Base-by-base conservation (phyloP, 2,797 vertebrate species). In the Anolis apletophallus region DNA sequence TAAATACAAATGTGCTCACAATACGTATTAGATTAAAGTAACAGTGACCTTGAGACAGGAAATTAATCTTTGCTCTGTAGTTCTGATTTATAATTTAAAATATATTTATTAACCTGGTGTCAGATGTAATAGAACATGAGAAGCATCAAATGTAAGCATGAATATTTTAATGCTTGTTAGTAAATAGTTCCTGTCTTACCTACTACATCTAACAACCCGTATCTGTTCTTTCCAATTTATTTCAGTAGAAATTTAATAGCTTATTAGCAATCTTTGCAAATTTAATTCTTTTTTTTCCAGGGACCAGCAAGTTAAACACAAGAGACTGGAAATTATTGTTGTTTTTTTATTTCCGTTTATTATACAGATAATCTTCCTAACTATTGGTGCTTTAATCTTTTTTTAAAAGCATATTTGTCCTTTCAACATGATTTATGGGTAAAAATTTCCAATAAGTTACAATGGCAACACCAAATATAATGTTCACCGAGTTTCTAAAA, bases 71-170 rank as follows among this genome's bases (percentile, higher is more conserved):
- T 73, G 34, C 36, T 81, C 26, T n/a, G 26, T 26, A 78, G 3
- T 52, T 86, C 10, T 74, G 40, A 74, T 80, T 64, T 73, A 36
- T 17, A 54, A 23, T 76, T 80, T 80, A 74, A 85, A 80, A 52
- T 52, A 29, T 40, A 12, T 67, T 74, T 2, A 54, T 80, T 74
- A 50, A 6, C 34, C 55, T 73, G 68, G 1, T 74, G 68, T 86
- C n/a, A 74, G 64, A 29, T 40, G 5, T 57, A 78, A 21, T n/a
- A 85, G 55, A 11, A 36, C 11, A 61, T 46, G 57, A n/a, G 34
- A 85, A 78, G 13, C 29, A 79, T 26, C 16, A 54, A 17, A 19
- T 3, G 2, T 34, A 14, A 54, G 67, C 50, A 23, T 52, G 23
- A 40, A 46, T 74, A 61, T 17, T 73, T 46, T 83, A 73, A 29